A percentile compares a stretch with the other conserved stretches of the same genome.
Conservation (phyloP, 2,888 invertebrate genomes). For the Ferrisia virgata region DNA sequence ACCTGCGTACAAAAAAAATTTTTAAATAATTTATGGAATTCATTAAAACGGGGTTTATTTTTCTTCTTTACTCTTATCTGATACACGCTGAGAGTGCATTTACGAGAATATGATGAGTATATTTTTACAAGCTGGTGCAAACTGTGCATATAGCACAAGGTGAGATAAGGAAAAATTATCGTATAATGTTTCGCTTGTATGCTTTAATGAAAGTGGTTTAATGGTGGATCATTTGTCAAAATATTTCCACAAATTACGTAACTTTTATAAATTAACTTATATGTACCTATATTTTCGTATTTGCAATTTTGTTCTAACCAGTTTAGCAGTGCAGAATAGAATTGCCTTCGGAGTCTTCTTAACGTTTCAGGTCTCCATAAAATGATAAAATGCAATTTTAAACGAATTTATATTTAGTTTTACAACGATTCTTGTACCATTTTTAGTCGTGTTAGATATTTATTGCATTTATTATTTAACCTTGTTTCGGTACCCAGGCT, state of each 20-base stretch:
- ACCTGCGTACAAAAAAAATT: background rate
- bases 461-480: too few species aligned
- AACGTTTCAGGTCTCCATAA: too few species aligned
- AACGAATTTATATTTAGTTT: too few species aligned
- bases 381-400: too few species aligned
- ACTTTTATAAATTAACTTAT: too few species aligned
- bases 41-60: constrained; percentile 16
- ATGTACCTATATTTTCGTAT: too few species aligned
- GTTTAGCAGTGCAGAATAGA: too few species aligned
- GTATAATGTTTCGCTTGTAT: background rate
- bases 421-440: too few species aligned
- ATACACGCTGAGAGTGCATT: background rate
- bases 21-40: constrained; percentile 26
- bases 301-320: too few species aligned
- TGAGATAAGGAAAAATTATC: background rate
- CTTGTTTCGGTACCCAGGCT: too few species aligned
- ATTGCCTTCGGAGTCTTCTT: too few species aligned
- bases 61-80: background rate
- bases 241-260: background rate
- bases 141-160: background rate
- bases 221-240: background rate
- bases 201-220: background rate
- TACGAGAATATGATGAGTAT: background rate
- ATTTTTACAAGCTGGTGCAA: background rate
- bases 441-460: too few species aligned